A percentile compares a stretch with the other conserved stretches of the same genome.
Conservation (phyloP, 2,888 invertebrate species). For the Dusona sp. region DNA sequence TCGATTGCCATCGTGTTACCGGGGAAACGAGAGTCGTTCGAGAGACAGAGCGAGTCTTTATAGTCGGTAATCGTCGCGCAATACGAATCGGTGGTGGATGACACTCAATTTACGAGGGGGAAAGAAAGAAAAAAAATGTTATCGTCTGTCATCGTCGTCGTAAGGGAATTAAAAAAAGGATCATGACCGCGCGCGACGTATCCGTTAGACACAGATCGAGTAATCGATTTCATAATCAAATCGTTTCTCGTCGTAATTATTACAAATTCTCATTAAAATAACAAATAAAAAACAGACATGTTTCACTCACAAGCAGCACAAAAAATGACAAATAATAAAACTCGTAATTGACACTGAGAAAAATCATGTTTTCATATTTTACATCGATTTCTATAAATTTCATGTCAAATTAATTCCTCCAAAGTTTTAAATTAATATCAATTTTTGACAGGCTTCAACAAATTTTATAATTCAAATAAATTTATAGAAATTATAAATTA, state of each 20-base stretch:
- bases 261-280: neutral
- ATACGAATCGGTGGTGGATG: conserved; percentile 66
- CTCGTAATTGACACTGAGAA: conserved; percentile 14
- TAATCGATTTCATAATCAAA: conserved; percentile 53
- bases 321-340: conserved; percentile 12
- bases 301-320: neutral
- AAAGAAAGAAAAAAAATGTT: conserved; percentile 37
- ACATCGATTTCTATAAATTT: conserved; percentile 9
- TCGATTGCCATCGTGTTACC: conserved; percentile 76
- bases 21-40: conserved; percentile 50
- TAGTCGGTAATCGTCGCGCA: conserved; percentile 69
- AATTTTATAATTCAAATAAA: neutral
- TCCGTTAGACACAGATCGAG: conserved; percentile 1
- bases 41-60: conserved; percentile 57
- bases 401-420: neutral
- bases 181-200: conserved; percentile 24
- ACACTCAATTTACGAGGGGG: conserved; percentile 69
- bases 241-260: conserved; percentile 21
- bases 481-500: neutral
- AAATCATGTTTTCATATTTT: neutral
- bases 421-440: neutral
- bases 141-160: conserved; percentile 29
- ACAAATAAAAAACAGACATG: neutral
- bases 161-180: conserved; percentile 36
- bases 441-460: neutral